These are phyloP conservation scores for Sphaeramia orbicularis DNA, from an alignment of 2,797 vertebrate species.

Conservation along the genomic window DNA sequence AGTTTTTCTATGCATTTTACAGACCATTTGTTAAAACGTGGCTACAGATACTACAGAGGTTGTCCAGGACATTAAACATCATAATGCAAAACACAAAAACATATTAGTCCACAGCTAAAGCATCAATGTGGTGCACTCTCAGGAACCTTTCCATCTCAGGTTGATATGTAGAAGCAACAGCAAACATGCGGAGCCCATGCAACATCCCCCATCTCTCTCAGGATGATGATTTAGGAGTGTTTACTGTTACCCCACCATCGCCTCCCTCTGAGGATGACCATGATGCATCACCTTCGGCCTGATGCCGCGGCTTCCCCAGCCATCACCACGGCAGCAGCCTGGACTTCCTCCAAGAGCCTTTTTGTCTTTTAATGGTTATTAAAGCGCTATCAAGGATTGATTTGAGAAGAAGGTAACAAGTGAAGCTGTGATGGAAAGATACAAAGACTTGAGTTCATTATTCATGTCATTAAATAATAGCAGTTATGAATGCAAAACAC, in stretches of 20 bases:
- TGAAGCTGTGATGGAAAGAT: constrained; percentile 9
- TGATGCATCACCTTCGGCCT: constrained; percentile 81
- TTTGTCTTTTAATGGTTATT: constrained; percentile 38
- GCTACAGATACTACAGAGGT: no score
- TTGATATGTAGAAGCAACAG: constrained; percentile 8
- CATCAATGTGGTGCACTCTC: no score
- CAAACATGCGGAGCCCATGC: constrained; percentile 29
- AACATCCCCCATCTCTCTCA: constrained; percentile 72
- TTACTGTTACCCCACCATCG: constrained; percentile 73
- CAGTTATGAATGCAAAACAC: constrained; percentile 40
- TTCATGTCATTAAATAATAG: constrained; percentile 45
- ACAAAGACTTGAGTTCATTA: constrained; percentile 39
- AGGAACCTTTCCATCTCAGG: no score
- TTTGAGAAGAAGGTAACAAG: constrained; percentile 28
- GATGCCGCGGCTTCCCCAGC: constrained; percentile 51
- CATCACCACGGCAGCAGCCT: constrained; percentile 64
- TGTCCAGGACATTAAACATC: no score
- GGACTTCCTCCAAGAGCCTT: constrained; percentile 60
- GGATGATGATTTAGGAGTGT: constrained; percentile 84
- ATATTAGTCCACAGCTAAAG: no score
- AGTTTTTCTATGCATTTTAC: no score
- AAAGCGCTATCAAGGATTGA: constrained; percentile 47
- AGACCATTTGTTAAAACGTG: no score
- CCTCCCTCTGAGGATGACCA: constrained; percentile 70
- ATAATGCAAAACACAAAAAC: no score